phyloP scores from a whole-genome alignment of 2,797 vertebrate genomes.

The Pipistrellus pipistrellus region DNA sequence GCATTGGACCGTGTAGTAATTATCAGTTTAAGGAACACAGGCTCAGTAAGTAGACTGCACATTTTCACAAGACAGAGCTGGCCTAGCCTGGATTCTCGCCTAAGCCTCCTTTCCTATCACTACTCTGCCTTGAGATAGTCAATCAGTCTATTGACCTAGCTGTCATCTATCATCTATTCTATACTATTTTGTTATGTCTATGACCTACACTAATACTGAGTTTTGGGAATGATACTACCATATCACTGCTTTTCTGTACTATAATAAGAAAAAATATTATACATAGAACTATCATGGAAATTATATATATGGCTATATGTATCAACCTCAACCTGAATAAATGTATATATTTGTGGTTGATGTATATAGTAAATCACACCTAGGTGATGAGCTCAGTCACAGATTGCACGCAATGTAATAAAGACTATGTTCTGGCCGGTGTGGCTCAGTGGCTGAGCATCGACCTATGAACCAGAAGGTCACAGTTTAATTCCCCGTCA shows the following conservation, averaged over 20 bases:
- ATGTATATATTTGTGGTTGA: neutral
- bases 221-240: neutral
- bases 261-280: neutral
- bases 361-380: neutral
- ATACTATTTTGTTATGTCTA: neutral
- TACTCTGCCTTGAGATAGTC: neutral
- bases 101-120: neutral
- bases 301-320: neutral
- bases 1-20: neutral
- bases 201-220: neutral
- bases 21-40: neutral
- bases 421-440: too few species aligned
- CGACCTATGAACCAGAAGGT: too few species aligned
- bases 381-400: neutral
- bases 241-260: neutral
- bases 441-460: too few species aligned
- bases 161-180: neutral
- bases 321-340: neutral
- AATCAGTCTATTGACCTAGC: neutral
- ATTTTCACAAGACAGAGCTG: neutral
- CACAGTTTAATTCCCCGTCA: too few species aligned
- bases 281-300: neutral
- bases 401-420: slow-evolving; percentile 24
- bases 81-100: neutral
- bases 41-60: neutral